phyloP scores from a whole-genome alignment of 1,140 invertebrate species.

The Hirudo medicinalis region DNA sequence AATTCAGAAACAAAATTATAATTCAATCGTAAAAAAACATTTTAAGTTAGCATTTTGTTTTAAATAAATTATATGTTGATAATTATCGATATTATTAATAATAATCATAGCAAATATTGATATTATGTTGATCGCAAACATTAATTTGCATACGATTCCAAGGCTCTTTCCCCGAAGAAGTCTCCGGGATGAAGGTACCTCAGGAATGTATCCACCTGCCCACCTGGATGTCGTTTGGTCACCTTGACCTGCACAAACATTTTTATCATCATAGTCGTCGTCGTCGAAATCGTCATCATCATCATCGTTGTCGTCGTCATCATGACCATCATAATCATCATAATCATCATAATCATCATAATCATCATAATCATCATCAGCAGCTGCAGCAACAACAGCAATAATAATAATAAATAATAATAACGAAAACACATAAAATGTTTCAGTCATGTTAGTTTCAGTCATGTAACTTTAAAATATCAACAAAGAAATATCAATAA shows the following conservation, averaged over 20 bases:
- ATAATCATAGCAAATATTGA: not conserved
- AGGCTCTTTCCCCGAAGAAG: slow-evolving; percentile 92
- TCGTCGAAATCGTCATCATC: not conserved
- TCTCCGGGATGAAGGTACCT: slow-evolving; percentile 75
- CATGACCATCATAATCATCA: not conserved
- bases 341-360: not conserved
- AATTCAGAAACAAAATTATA: too few relatives aligned
- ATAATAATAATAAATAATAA: not conserved
- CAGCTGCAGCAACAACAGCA: not conserved
- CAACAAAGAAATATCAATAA: too few relatives aligned
- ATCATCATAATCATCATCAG: not conserved
- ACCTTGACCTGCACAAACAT: not conserved
- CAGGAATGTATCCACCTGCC: slow-evolving; percentile 71
- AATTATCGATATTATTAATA: slow-evolving; percentile 7
- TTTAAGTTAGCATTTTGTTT: too few relatives aligned
- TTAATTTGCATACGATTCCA: slow-evolving; percentile 61
- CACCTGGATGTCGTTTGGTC: not conserved
- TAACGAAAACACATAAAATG: too few relatives aligned
- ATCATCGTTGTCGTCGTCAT: not conserved
- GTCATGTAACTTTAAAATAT: too few relatives aligned
- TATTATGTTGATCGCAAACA: not conserved
- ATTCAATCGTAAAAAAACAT: too few relatives aligned
- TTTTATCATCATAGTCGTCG: slow-evolving; percentile 4
- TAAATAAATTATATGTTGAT: too few relatives aligned
- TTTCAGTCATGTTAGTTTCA: too few relatives aligned